These are phyloP conservation scores for Tetragnatha versicolor DNA, from an alignment of 1,140 invertebrate species.

Conservation along the genomic window DNA sequence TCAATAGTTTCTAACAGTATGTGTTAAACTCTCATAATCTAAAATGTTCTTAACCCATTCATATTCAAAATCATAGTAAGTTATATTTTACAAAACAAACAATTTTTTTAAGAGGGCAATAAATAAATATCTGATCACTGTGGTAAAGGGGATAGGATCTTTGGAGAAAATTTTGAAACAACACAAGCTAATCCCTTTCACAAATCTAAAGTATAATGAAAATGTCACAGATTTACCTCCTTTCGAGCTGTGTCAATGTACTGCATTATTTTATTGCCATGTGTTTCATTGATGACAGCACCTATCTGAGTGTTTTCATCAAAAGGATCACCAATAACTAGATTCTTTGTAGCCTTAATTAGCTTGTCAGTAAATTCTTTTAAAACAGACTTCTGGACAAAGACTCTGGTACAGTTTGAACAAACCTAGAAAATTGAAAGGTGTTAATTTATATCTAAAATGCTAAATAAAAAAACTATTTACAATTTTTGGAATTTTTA, in stretches of 20 bases:
- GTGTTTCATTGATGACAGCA: slow-evolving; percentile 68
- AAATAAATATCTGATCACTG: too few species aligned
- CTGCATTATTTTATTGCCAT: slow-evolving; percentile 67
- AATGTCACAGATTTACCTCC: slow-evolving; percentile 61
- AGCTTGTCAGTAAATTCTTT: slow-evolving; percentile 67
- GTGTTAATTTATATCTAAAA: background rate
- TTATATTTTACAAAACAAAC: too few species aligned
- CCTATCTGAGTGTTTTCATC: slow-evolving; percentile 65
- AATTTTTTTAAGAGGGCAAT: too few species aligned
- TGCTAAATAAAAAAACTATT: background rate
- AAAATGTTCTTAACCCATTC: too few species aligned
- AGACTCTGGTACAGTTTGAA: slow-evolving; percentile 72
- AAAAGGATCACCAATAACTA: slow-evolving; percentile 68
- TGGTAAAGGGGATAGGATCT: too few species aligned
- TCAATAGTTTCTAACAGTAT: too few species aligned
- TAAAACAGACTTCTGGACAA: slow-evolving; percentile 68
- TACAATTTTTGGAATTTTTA: background rate
- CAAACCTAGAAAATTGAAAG: slow-evolving; percentile 73
- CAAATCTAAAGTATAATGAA: too few species aligned
- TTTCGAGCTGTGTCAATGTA: slow-evolving; percentile 63
- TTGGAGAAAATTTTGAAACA: too few species aligned
- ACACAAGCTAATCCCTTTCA: too few species aligned
- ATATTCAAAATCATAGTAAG: too few species aligned
- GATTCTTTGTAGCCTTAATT: slow-evolving; percentile 65
- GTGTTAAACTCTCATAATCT: too few species aligned